Conservation (phyloP, 1,140 invertebrate genomes). For the Drosophila eugracilis region DNA sequence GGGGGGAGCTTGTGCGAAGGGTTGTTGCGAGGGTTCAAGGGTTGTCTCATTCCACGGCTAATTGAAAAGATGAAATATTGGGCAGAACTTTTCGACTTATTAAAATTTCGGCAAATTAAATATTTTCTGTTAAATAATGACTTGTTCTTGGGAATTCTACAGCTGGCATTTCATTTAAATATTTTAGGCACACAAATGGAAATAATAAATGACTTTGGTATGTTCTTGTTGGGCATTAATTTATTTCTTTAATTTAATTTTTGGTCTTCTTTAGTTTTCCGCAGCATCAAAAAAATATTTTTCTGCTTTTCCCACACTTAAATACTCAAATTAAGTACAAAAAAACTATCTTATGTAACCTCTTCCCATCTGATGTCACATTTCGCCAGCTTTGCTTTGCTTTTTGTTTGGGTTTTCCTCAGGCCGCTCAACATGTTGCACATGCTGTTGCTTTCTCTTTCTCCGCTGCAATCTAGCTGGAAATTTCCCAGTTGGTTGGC, state of each 20-base stretch:
- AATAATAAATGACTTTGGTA: not conserved
- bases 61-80: conserved; percentile 19
- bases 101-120: not conserved
- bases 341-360: conserved; percentile 1
- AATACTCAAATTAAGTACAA: not conserved
- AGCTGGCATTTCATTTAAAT: not conserved
- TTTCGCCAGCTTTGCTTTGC: conserved; percentile 4
- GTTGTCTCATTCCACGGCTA: conserved; percentile 12
- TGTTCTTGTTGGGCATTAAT: too few species aligned
- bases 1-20: not conserved
- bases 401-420: not conserved
- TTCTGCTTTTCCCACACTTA: too few species aligned
- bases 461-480: conserved; percentile 57
- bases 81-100: not conserved
- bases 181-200: not conserved
- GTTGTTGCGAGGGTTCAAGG: conserved; percentile 20
- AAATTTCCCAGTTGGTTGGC: conserved; percentile 30
- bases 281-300: too few species aligned
- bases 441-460: conserved; percentile 73
- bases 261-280: not conserved
- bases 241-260: too few species aligned
- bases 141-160: not conserved
- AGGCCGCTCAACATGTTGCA: conserved; percentile 52
- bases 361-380: not conserved
- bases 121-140: not conserved